Evolutionary conservation across 1,140 invertebrate species (phyloP).

Genomic region (Drosophila ohnishii): DNA sequence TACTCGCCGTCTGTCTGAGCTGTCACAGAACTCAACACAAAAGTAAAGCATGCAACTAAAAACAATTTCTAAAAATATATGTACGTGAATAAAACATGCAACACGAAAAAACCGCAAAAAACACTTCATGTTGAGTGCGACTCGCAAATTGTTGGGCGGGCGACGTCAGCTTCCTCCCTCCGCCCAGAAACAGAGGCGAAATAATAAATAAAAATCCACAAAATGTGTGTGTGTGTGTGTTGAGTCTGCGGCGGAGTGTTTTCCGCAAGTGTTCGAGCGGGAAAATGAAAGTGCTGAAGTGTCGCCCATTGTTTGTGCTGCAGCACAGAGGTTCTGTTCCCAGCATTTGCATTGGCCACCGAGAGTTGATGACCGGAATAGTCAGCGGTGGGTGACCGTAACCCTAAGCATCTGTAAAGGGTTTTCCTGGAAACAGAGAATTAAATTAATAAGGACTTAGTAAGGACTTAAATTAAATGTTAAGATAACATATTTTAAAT

Average conservation of each 20-base stretch:
- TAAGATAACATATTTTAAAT: too few relatives aligned
- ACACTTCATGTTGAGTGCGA: conserved; percentile 74
- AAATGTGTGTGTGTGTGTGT: conserved; percentile 45
- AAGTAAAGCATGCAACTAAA: conserved; percentile 66
- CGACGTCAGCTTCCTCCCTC: conserved; percentile 1
- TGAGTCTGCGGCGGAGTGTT: conserved; percentile 42
- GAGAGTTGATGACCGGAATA: conserved; percentile 39
- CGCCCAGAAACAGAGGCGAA: conserved; percentile 31
- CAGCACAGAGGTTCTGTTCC: conserved; percentile 21
- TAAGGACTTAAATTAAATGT: too few relatives aligned
- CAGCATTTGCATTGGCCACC: conserved; percentile 32
- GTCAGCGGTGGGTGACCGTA: conserved; percentile 1
- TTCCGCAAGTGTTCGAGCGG: conserved; percentile 57
- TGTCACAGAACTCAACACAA: conserved; percentile 48
- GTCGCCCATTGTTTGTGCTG: conserved; percentile 60
- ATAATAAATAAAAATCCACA: conserved; percentile 78
- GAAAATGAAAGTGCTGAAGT: conserved; percentile 77
- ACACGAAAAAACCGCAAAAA: conserved; percentile 69
- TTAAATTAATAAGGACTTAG: neutral
- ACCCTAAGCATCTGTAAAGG: neutral
- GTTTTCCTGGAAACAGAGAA: too few relatives aligned
- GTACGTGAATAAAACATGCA: conserved; percentile 53
- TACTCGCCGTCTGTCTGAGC: conserved; percentile 11
- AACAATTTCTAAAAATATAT: conserved; percentile 78
- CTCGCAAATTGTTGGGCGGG: conserved; percentile 52